Percentiles rank a stretch among this genome's conserved stretches.
Evolutionary conservation across 2,888 invertebrate species (phyloP).

Genomic region (Drosophila anomalipes): DNA sequence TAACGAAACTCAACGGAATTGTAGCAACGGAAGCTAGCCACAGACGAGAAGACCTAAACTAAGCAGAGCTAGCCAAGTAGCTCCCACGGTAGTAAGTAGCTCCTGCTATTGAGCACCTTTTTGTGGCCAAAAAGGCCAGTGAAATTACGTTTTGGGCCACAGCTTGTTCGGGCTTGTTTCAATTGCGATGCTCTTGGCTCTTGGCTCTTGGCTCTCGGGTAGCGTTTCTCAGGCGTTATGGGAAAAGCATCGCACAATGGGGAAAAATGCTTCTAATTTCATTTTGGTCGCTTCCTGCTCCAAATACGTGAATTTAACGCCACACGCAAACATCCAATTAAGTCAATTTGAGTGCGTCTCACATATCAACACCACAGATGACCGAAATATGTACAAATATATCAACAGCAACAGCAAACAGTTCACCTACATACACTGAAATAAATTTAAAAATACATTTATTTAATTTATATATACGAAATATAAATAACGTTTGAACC

Average conservation of each 20-base stretch:
- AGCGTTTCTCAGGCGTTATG: slow-evolving; percentile 62
- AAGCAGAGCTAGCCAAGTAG: slow-evolving; percentile 44
- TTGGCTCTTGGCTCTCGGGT: slow-evolving; percentile 18
- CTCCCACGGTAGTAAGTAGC: slow-evolving; percentile 75
- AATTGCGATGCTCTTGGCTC: slow-evolving; percentile 6
- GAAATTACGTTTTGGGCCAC: slow-evolving; percentile 67
- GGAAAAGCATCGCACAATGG: slow-evolving; percentile 56
- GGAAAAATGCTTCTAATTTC: slow-evolving; percentile 55
- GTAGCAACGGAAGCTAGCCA: slow-evolving; percentile 71
- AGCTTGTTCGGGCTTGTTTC: slow-evolving; percentile 35
- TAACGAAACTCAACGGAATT: slow-evolving; percentile 61
- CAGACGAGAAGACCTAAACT: slow-evolving; percentile 1
- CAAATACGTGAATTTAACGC: slow-evolving; percentile 67
- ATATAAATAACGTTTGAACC: not conserved
- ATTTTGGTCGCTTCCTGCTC: slow-evolving; percentile 73
- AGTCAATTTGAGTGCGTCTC: slow-evolving; percentile 43
- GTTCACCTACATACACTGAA: slow-evolving; percentile 12
- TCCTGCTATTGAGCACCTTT: slow-evolving; percentile 66
- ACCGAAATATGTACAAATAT: slow-evolving; percentile 11
- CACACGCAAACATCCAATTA: slow-evolving; percentile 73
- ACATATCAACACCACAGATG: slow-evolving; percentile 15
- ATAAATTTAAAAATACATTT: not conserved
- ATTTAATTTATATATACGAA: not conserved
- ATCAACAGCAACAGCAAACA: slow-evolving; percentile 9
- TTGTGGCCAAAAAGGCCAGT: slow-evolving; percentile 72